Percentiles rank a stretch among this genome's conserved stretches.
phyloP scores from a whole-genome alignment of 2,888 invertebrate genomes.

The Oscheius sp. region DNA sequence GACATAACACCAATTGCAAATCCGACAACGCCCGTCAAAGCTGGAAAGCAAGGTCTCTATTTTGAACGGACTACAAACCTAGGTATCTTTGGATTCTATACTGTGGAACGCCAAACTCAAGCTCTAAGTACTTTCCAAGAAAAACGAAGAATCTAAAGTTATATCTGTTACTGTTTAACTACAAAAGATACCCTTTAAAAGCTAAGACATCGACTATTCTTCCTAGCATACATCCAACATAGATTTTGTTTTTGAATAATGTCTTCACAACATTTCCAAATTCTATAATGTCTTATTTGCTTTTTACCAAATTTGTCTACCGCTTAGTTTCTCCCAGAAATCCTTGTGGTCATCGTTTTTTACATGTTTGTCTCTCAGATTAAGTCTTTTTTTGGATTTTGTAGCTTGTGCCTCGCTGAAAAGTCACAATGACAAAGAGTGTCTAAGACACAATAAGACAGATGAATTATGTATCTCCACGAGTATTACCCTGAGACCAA shows the following conservation, averaged over 20 bases:
- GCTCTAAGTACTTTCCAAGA: conserved; percentile 69
- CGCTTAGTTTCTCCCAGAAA: conserved; percentile 13
- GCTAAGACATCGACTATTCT: conserved; percentile 69
- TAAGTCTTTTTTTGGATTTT: conserved; percentile 49
- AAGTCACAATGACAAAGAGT: background rate
- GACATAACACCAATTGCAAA: conserved; percentile 59
- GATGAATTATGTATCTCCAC: background rate
- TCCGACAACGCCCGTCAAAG: conserved; percentile 57
- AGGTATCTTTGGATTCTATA: conserved; percentile 61
- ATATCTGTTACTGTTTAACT: background rate
- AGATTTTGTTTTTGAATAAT: conserved; percentile 62
- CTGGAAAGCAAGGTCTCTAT: conserved; percentile 34
- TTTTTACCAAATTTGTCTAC: background rate
- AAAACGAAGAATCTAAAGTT: conserved; percentile 69
- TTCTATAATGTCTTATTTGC: conserved; percentile 25
- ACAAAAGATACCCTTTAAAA: conserved; percentile 55
- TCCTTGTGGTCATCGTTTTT: conserved; percentile 52
- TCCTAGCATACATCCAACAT: conserved; percentile 64
- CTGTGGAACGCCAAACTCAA: conserved; percentile 69
- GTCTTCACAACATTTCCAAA: conserved; percentile 53
- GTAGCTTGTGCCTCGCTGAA: conserved; percentile 23
- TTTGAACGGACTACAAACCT: background rate
- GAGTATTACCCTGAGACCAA: background rate
- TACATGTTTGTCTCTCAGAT: conserved; percentile 64
- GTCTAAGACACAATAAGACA: background rate